phyloP scores from a whole-genome alignment of 2,113 vertebrate species.

The Psophia crepitans region DNA sequence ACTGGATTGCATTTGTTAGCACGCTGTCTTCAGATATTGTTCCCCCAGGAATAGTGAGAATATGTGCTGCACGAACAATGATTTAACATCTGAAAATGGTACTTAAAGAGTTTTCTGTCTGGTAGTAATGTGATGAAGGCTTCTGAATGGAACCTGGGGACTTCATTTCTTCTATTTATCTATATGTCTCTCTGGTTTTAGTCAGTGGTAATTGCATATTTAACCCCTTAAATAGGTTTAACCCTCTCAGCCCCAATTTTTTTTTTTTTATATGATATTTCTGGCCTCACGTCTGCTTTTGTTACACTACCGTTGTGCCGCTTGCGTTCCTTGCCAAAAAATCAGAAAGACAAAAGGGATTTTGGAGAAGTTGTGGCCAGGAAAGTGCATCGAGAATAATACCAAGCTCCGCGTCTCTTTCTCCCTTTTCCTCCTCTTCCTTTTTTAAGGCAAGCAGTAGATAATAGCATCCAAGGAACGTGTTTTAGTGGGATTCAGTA shows the following conservation, averaged over 20 bases:
- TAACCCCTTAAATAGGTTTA: constrained; percentile 79
- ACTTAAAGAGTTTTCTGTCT: constrained; percentile 83
- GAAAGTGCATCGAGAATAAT: not conserved
- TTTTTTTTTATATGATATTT: not conserved
- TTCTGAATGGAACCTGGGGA: constrained; percentile 79
- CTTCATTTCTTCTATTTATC: constrained; percentile 81
- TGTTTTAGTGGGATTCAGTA: constrained; percentile 52
- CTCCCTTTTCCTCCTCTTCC: not conserved
- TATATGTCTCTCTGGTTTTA: constrained; percentile 80
- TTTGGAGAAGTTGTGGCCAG: constrained; percentile 34
- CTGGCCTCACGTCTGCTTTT: constrained; percentile 24
- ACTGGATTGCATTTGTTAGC: constrained; percentile 83
- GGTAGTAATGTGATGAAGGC: constrained; percentile 77
- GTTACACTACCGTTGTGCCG: constrained; percentile 41
- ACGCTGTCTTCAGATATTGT: constrained; percentile 79
- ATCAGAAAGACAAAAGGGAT: constrained; percentile 27
- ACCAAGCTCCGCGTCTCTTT: not conserved
- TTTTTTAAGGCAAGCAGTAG: constrained; percentile 17
- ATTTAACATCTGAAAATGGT: constrained; percentile 85
- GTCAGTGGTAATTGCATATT: constrained; percentile 78
- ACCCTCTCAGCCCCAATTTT: constrained; percentile 61
- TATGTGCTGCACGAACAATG: constrained; percentile 75
- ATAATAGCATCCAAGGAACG: constrained; percentile 18
- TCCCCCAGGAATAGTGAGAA: constrained; percentile 78
- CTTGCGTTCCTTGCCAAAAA: constrained; percentile 25